Evolutionary conservation across 2,797 vertebrate genomes (phyloP).

Genomic region (Manis javanica): DNA sequence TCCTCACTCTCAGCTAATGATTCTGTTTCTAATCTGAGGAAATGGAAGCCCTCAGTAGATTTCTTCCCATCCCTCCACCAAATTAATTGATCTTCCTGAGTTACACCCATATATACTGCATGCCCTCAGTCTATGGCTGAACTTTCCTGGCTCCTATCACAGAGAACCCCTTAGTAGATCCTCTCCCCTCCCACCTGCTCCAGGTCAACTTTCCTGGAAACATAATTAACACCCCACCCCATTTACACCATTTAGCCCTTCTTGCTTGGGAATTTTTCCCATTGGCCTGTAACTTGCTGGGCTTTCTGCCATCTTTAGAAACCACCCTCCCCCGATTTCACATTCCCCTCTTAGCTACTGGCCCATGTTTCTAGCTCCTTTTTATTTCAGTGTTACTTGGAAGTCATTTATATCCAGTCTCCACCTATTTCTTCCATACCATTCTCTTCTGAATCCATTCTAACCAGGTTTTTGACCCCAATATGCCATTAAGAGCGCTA

Average conservation of each 20-base stretch:
- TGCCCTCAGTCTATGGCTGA: not conserved
- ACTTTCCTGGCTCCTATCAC: not conserved
- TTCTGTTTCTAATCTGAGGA: not conserved
- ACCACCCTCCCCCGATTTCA: not conserved
- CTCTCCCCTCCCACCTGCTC: not conserved
- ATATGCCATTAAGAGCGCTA: not conserved
- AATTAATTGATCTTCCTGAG: not conserved
- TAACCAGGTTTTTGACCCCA: not conserved
- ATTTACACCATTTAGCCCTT: not conserved
- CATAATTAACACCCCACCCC: no score
- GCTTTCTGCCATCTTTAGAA: not conserved
- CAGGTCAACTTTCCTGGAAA: no score
- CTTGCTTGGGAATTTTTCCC: not conserved
- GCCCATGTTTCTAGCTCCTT: not conserved
- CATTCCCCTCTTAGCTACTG: not conserved
- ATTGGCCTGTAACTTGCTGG: not conserved
- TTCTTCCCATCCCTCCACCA: not conserved
- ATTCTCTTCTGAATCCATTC: not conserved
- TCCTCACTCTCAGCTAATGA: not conserved
- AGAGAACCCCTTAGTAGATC: not conserved
- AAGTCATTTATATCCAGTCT: not conserved
- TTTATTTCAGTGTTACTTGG: not conserved
- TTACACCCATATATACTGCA: no score
- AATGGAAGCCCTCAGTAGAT: not conserved
- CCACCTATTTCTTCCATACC: not conserved